These are phyloP conservation scores for Epinotia nisella DNA, from an alignment of 2,888 invertebrate genomes.

Conservation along the genomic window DNA sequence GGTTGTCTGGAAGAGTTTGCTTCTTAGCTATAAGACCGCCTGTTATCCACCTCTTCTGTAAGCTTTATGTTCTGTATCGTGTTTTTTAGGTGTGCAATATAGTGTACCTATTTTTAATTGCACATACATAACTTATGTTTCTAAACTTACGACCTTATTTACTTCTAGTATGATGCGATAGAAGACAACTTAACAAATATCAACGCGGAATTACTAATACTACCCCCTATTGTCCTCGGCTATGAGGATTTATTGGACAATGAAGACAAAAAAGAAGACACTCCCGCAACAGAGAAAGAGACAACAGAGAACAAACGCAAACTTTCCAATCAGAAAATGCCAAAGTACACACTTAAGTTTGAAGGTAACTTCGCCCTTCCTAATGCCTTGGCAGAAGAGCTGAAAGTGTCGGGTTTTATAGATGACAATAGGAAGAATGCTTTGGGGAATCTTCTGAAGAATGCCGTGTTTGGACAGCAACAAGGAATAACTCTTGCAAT, in stretches of 20 bases:
- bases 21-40: too few relatives aligned
- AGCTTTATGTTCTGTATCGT: too few relatives aligned
- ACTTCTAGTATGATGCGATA: not conserved
- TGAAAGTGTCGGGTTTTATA: not conserved
- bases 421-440: not conserved
- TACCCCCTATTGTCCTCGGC: slow-evolving; percentile 12
- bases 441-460: not conserved
- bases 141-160: not conserved
- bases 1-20: too few relatives aligned
- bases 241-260: slow-evolving; percentile 10
- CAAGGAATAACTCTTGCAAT: not conserved
- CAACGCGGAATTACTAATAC: slow-evolving; percentile 12
- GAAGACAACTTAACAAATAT: not conserved
- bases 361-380: slow-evolving; percentile 9
- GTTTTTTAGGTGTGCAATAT: too few relatives aligned
- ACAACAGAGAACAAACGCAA: not conserved
- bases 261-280: not conserved
- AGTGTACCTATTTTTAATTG: too few relatives aligned
- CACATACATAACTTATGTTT: not conserved
- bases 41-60: too few relatives aligned
- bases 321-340: not conserved
- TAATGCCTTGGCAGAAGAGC: not conserved
- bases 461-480: not conserved
- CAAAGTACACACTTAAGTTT: not conserved
- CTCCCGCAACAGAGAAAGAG: not conserved